Conservation (phyloP, 2,113 vertebrate genomes). For the Malurus alboscapulatus region DNA sequence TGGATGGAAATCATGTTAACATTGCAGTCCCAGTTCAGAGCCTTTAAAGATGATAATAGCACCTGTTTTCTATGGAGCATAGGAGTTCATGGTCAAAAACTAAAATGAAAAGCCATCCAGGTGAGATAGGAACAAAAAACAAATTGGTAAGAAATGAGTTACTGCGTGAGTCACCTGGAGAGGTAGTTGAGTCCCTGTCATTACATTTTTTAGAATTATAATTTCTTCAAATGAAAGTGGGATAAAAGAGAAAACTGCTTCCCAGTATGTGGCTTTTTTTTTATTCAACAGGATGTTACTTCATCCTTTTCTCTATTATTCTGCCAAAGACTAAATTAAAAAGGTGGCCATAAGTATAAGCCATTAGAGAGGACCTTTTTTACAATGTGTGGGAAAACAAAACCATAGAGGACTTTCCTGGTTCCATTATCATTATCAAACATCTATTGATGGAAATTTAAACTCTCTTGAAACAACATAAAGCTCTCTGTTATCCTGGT, state of each 20-base stretch:
- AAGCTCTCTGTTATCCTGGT: background rate
- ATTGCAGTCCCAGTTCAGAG: background rate
- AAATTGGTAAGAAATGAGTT: background rate
- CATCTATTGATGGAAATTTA: background rate
- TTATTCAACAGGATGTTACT: background rate
- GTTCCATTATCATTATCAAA: background rate
- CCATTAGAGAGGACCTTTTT: background rate
- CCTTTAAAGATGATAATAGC: background rate
- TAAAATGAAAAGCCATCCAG: background rate
- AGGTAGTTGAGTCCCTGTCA: background rate
- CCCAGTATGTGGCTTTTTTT: background rate
- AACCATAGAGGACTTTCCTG: background rate
- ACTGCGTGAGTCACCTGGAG: background rate
- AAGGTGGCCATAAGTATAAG: background rate
- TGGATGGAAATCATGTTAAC: background rate
- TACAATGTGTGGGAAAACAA: background rate
- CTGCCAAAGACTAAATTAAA: background rate
- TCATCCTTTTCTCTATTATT: background rate
- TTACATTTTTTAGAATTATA: background rate
- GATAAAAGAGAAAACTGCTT: background rate
- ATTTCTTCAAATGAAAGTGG: background rate
- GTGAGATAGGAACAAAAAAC: background rate
- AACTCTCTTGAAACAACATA: background rate
- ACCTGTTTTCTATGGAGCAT: background rate
- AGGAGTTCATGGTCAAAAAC: background rate